phyloP scores from a whole-genome alignment of 1,140 invertebrate genomes.

The Vanessa tameamea region DNA sequence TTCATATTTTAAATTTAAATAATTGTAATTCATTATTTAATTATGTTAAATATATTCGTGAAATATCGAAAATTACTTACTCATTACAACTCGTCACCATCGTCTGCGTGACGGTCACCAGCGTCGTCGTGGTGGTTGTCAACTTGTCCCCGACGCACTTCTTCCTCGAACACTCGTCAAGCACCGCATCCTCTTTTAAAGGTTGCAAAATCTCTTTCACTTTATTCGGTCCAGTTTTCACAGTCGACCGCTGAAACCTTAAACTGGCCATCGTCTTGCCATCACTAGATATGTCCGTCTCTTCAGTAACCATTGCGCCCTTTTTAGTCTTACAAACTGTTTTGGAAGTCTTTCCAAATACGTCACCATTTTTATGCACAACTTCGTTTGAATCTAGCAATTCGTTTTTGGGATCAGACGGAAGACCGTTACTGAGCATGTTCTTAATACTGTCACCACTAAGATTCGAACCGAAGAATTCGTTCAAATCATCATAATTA shows the following conservation, averaged over 20 bases:
- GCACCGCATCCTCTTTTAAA: conserved; percentile 57
- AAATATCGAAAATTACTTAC: conserved; percentile 58
- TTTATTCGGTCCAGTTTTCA: conserved; percentile 68
- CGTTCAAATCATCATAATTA: conserved; percentile 67
- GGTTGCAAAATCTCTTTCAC: conserved; percentile 62
- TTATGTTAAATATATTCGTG: no score
- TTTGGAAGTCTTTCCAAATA: conserved; percentile 63
- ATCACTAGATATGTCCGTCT: conserved; percentile 70
- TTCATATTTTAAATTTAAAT: no score
- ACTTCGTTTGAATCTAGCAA: conserved; percentile 68
- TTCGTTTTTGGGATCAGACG: conserved; percentile 50
- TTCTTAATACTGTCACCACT: conserved; percentile 63
- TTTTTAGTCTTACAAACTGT: conserved; percentile 69
- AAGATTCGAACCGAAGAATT: conserved; percentile 57
- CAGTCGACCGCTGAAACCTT: conserved; percentile 69
- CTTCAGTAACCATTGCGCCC: conserved; percentile 70
- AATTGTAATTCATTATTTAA: no score
- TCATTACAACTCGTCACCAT: conserved; percentile 75
- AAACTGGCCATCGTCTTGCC: conserved; percentile 66
- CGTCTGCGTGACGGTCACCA: conserved; percentile 73
- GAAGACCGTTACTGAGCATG: conserved; percentile 69
- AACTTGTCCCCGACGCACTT: conserved; percentile 68
- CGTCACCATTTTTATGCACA: conserved; percentile 60
- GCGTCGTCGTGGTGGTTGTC: conserved; percentile 70
- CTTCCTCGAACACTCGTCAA: conserved; percentile 56